phyloP scores from a whole-genome alignment of 2,113 vertebrate species.

The Tauraco erythrolophus region DNA sequence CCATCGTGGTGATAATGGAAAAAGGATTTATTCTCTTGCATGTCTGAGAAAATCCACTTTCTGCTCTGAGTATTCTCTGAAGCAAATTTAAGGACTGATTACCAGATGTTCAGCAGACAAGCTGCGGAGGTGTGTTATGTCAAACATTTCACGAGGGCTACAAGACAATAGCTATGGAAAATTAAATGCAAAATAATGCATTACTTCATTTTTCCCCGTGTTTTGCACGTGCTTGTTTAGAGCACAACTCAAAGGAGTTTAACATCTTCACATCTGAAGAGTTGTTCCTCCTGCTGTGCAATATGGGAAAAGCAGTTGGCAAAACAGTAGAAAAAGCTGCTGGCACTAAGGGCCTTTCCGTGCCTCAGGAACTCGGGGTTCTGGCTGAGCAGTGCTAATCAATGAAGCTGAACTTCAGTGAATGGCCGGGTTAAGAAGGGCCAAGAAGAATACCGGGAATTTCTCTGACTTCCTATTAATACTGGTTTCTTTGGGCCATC shows the following conservation, averaged over 20 bases:
- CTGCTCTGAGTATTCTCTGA: neutral
- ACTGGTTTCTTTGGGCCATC: neutral
- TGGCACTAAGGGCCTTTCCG: neutral
- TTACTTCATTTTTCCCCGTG: neutral
- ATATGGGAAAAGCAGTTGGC: neutral
- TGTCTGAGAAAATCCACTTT: neutral
- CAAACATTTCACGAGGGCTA: neutral
- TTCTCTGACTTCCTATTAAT: neutral
- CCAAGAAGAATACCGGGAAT: neutral
- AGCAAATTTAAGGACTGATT: neutral
- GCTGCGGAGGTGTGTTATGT: neutral
- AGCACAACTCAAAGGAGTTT: neutral
- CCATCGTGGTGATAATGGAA: neutral
- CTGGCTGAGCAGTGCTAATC: neutral
- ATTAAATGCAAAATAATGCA: neutral
- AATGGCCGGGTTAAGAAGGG: neutral
- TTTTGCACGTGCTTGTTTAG: neutral
- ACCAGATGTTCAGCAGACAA: neutral
- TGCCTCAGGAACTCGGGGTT: neutral
- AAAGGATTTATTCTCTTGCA: neutral
- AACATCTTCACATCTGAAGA: neutral
- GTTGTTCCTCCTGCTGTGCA: neutral
- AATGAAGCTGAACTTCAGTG: neutral
- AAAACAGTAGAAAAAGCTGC: neutral
- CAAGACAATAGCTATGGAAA: neutral